phyloP scores from a whole-genome alignment of 2,888 invertebrate genomes.

The Drosophila heteroneura region DNA sequence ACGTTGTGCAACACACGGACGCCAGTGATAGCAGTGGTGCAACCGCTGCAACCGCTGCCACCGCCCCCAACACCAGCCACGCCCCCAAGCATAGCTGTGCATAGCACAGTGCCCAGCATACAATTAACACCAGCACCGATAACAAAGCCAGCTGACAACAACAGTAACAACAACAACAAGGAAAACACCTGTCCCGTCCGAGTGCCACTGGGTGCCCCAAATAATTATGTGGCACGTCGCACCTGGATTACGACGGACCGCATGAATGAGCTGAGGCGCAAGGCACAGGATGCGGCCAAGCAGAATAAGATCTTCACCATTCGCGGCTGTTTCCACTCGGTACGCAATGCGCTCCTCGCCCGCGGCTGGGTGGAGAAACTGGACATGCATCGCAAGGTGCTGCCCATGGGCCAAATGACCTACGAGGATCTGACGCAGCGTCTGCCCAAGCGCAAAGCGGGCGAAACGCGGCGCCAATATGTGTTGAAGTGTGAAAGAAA shows the following conservation, averaged over 20 bases:
- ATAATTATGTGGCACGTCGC: conserved; percentile 79
- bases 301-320: conserved; percentile 90
- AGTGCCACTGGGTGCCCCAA: conserved; percentile 64
- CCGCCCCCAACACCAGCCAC: conserved; percentile 42
- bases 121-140: conserved; percentile 59
- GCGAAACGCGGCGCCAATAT: conserved; percentile 86
- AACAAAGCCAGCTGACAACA: conserved; percentile 22
- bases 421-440: conserved; percentile 84
- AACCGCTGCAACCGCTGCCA: conserved; percentile 54
- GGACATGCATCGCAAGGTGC: conserved; percentile 83
- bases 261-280: conserved; percentile 88
- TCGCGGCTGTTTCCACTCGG: conserved; percentile 90
- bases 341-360: conserved; percentile 89
- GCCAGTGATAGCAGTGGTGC: conserved; percentile 8
- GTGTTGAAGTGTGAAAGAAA: conserved; percentile 89
- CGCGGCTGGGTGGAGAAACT: conserved; percentile 89
- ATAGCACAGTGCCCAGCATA: conserved; percentile 61
- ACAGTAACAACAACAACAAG: conserved; percentile 42
- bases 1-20: conserved; percentile 46
- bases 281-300: conserved; percentile 89
- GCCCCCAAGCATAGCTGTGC: conserved; percentile 24
- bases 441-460: conserved; percentile 83
- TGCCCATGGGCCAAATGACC: conserved; percentile 79
- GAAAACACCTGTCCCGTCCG: conserved; percentile 45
- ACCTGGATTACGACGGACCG: conserved; percentile 88